Conservation (phyloP, 2,113 vertebrate genomes). For the Salvelinus namaycush region DNA sequence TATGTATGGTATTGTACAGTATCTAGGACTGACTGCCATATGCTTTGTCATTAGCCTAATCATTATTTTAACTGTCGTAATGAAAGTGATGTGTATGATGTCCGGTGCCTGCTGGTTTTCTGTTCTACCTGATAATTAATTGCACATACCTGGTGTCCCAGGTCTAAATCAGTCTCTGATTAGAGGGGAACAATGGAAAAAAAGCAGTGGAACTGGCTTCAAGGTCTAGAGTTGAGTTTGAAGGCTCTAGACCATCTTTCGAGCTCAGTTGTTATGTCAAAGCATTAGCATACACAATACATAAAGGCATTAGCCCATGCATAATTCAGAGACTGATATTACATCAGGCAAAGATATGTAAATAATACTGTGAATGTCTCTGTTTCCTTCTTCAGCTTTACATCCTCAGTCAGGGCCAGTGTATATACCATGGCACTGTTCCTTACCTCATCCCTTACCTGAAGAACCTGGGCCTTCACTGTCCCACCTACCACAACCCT, state of each 20-base stretch:
- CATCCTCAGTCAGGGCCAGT: slow-evolving; percentile 98
- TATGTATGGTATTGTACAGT: no score
- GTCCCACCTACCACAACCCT: slow-evolving; percentile 97
- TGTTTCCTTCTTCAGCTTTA: slow-evolving; percentile 81
- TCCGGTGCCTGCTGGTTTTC: no score
- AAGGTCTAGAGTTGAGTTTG: no score
- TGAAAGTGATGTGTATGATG: not conserved
- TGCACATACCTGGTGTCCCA: no score
- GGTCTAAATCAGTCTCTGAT: no score
- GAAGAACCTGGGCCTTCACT: slow-evolving; percentile 95
- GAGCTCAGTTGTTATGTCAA: slow-evolving; percentile 33
- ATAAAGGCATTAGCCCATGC: slow-evolving; percentile 30
- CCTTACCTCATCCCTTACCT: slow-evolving; percentile 96
- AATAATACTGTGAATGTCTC: not conserved
- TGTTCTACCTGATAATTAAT: no score
- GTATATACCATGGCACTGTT: slow-evolving; percentile 95
- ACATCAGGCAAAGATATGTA: not conserved
- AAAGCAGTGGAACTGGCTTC: no score
- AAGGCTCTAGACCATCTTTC: slow-evolving; percentile 1
- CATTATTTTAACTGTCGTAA: not conserved
- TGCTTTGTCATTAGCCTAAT: not conserved
- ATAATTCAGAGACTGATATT: slow-evolving; percentile 32
- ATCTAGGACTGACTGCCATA: not conserved
- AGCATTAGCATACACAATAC: not conserved
- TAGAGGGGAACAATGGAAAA: no score